These are phyloP conservation scores for Odontomachus brunneus DNA, from an alignment of 1,140 invertebrate species.

Conservation along the genomic window DNA sequence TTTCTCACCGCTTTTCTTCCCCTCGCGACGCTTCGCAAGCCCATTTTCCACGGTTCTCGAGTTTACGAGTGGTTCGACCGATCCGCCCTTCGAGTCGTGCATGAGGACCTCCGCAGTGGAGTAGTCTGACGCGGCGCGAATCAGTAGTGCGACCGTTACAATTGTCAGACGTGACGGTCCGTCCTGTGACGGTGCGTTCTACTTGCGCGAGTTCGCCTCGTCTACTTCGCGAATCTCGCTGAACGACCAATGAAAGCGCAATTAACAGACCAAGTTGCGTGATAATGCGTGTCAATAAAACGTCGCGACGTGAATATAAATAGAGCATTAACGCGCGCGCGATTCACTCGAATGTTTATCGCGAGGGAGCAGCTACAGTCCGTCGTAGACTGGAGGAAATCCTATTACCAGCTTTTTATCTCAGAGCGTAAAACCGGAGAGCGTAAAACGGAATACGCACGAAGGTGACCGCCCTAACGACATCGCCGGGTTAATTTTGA, in stretches of 20 bases:
- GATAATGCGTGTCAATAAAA: too few species aligned
- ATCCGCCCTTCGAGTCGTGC: slow-evolving; percentile 19
- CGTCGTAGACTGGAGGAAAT: background rate
- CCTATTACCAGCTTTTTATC: slow-evolving; percentile 10
- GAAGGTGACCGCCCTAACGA: slow-evolving; percentile 40
- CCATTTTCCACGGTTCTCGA: slow-evolving; percentile 26
- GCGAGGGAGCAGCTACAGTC: background rate
- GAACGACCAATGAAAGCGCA: too few species aligned
- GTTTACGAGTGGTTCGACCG: too few species aligned
- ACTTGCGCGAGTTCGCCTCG: too few species aligned
- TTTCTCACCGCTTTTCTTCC: too few species aligned
- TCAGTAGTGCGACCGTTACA: slow-evolving; percentile 74
- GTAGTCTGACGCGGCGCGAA: slow-evolving; percentile 56
- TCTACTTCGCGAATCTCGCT: too few species aligned
- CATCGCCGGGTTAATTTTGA: slow-evolving; percentile 44
- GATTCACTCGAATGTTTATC: background rate
- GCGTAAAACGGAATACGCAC: slow-evolving; percentile 13
- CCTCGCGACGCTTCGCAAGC: background rate
- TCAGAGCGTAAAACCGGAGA: background rate
- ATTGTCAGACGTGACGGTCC: slow-evolving; percentile 72
- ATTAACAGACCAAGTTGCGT: too few species aligned
- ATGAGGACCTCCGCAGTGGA: slow-evolving; percentile 21
- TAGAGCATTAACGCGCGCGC: background rate
- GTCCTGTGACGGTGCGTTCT: slow-evolving; percentile 28
- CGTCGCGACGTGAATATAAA: background rate